phyloP scores from a whole-genome alignment of 1,140 invertebrate genomes.

The Drosophila asahinai region DNA sequence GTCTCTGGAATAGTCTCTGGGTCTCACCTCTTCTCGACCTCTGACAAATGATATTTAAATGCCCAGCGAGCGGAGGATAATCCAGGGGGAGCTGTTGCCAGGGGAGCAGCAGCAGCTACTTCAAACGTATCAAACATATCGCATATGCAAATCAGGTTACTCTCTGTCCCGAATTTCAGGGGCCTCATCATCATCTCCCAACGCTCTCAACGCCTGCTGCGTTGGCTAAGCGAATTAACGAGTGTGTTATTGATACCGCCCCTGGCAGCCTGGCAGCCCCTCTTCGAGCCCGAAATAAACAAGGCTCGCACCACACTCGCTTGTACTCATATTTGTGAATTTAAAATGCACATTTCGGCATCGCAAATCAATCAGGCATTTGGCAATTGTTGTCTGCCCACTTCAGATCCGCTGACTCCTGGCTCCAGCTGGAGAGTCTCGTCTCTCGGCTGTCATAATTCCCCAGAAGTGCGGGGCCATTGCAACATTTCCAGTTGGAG shows the following conservation, averaged over 20 bases:
- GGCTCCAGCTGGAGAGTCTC: constrained; percentile 27
- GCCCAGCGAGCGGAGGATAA: constrained; percentile 1
- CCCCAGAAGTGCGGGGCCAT: constrained; percentile 2
- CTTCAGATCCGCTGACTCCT: constrained; percentile 44
- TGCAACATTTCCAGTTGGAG: constrained; percentile 28
- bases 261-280: background rate
- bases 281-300: constrained; percentile 7
- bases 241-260: constrained; percentile 67
- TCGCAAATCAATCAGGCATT: constrained; percentile 64
- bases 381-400: constrained; percentile 56
- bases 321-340: constrained; percentile 40
- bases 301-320: background rate
- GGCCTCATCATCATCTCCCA: constrained; percentile 36
- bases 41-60: constrained; percentile 77
- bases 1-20: constrained; percentile 44
- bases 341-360: constrained; percentile 59
- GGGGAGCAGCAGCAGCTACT: constrained; percentile 42
- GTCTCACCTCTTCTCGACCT: background rate
- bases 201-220: background rate
- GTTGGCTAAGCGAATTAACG: constrained; percentile 73
- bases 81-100: constrained; percentile 13
- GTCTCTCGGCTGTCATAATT: constrained; percentile 10
- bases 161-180: constrained; percentile 13
- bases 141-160: constrained; percentile 73
- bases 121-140: constrained; percentile 53